Evolutionary conservation across 2,888 invertebrate species (phyloP).

Genomic region (Eupithecia abbreviata): DNA sequence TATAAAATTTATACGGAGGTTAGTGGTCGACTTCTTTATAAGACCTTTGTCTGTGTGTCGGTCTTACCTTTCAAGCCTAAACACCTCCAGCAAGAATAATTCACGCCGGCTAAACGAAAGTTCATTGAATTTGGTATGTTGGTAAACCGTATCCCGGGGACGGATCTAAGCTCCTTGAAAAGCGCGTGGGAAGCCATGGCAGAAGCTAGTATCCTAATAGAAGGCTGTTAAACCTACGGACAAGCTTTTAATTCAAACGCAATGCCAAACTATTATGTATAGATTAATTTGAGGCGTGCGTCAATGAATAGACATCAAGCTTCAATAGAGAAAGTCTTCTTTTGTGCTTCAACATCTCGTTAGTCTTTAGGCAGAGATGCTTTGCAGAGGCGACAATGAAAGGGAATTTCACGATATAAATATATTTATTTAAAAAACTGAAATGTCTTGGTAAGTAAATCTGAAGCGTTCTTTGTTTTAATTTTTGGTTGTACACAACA

Average conservation of each 20-base stretch:
- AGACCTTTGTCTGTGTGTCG: too few relatives aligned
- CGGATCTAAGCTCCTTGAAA: not conserved
- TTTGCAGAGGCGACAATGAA: not conserved
- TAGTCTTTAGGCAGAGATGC: not conserved
- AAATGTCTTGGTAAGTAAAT: not conserved
- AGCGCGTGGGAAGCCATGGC: not conserved
- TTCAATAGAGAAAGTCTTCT: conserved; percentile 7
- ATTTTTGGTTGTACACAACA: too few relatives aligned
- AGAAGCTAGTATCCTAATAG: not conserved
- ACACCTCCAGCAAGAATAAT: too few relatives aligned
- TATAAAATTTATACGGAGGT: too few relatives aligned
- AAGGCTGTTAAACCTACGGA: too few relatives aligned
- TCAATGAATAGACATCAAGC: not conserved
- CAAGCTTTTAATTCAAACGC: not conserved
- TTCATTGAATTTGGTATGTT: too few relatives aligned
- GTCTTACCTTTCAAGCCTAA: too few relatives aligned
- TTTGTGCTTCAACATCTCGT: not conserved
- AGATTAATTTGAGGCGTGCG: not conserved
- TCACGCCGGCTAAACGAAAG: too few relatives aligned
- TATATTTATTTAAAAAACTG: not conserved
- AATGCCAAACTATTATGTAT: not conserved
- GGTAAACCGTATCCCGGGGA: too few relatives aligned
- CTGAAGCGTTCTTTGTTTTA: not conserved
- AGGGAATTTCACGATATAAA: not conserved
- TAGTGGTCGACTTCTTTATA: too few relatives aligned